Conservation (phyloP, 2,113 vertebrate species). For the Cyanistes caeruleus region DNA sequence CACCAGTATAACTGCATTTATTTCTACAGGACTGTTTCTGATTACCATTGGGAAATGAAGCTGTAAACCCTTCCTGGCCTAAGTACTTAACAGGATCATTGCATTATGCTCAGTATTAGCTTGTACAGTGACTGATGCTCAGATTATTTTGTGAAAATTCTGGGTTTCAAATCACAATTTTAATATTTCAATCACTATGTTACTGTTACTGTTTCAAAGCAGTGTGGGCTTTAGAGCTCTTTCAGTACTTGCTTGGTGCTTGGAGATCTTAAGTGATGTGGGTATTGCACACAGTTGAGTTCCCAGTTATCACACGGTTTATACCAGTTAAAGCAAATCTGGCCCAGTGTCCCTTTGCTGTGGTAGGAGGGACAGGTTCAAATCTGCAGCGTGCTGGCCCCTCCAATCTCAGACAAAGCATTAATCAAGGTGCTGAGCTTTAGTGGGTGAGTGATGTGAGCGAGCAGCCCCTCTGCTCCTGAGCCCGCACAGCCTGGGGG, state of each 20-base stretch:
- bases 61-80: conserved; percentile 2
- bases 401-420: background rate
- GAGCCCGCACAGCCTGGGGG: background rate
- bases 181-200: background rate
- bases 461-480: background rate
- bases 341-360: background rate
- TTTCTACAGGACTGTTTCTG: conserved; percentile 9
- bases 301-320: background rate
- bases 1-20: background rate
- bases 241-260: background rate
- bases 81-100: background rate
- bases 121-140: background rate
- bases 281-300: background rate
- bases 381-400: background rate
- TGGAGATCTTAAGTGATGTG: background rate
- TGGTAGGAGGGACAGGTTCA: conserved; percentile 32
- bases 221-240: background rate
- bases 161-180: background rate
- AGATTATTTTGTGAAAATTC: background rate
- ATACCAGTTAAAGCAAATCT: conserved; percentile 17
- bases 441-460: background rate
- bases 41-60: conserved; percentile 4
- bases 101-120: background rate
- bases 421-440: background rate
- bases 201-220: background rate